Conservation (phyloP, 2,888 invertebrate species). For the Caenorhabditis doughertyi region DNA sequence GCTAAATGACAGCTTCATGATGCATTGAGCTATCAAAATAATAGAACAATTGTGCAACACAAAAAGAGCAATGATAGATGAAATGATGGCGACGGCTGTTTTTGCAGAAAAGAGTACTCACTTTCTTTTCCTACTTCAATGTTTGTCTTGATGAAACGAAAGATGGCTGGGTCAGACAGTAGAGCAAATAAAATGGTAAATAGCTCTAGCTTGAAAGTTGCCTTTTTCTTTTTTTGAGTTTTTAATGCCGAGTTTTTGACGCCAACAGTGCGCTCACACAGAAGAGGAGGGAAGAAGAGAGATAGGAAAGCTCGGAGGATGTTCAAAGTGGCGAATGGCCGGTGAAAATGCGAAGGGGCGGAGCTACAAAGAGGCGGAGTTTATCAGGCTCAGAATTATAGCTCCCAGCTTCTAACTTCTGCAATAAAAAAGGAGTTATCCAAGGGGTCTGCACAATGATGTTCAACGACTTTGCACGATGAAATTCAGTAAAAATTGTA, state of each 20-base stretch:
- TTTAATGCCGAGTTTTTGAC: conserved; percentile 8
- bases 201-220: conserved; percentile 38
- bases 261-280: background rate
- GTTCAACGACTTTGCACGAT: too few species aligned
- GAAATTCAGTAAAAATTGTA: background rate
- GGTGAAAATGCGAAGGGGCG: conserved; percentile 11
- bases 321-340: conserved; percentile 14
- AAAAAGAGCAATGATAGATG: conserved; percentile 35
- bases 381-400: too few species aligned
- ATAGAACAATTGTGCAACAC: background rate
- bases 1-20: conserved; percentile 20
- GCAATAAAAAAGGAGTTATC: too few species aligned
- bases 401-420: too few species aligned
- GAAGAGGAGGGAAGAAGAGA: background rate
- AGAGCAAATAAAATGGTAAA: conserved; percentile 41
- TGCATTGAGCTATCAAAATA: conserved; percentile 13
- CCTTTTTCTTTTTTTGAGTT: conserved; percentile 6
- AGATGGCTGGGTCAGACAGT: conserved; percentile 47
- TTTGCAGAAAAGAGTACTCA: conserved; percentile 37
- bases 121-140: background rate
- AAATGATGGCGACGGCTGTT: background rate
- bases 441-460: too few species aligned
- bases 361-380: conserved; percentile 12
- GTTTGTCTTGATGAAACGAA: conserved; percentile 51
- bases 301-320: background rate